These are phyloP conservation scores for Sclerurus mexicanus DNA, from an alignment of 2,113 vertebrate species.

Conservation along the genomic window DNA sequence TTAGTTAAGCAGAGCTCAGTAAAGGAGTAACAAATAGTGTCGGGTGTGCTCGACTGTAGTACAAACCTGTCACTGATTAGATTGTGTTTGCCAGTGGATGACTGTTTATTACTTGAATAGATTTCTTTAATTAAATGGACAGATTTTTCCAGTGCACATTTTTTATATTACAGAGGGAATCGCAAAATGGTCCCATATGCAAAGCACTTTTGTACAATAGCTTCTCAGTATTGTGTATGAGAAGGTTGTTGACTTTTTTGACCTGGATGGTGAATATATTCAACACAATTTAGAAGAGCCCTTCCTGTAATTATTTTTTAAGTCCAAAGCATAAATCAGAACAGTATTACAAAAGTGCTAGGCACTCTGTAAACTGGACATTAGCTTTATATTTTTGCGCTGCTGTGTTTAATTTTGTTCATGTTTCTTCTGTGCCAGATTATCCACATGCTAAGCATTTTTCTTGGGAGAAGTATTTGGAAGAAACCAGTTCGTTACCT, in stretches of 20 bases:
- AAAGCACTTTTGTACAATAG: not conserved
- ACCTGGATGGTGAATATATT: not conserved
- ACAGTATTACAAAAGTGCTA: not conserved
- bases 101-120: not conserved
- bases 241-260: not conserved
- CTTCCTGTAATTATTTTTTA: not conserved
- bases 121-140: not conserved
- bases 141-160: not conserved
- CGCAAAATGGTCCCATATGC: not conserved
- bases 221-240: not conserved
- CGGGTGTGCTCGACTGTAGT: not conserved
- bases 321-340: not conserved
- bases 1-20: not conserved
- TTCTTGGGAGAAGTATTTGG: slow-evolving; percentile 87
- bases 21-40: not conserved
- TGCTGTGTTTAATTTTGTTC: not conserved
- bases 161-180: not conserved
- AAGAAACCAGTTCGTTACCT: slow-evolving; percentile 84
- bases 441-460: slow-evolving; percentile 81
- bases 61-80: not conserved
- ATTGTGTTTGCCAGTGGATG: not conserved
- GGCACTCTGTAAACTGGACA: not conserved
- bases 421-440: slow-evolving; percentile 65
- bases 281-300: not conserved
- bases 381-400: not conserved